Conservation (phyloP, 2,113 vertebrate species). For the Microcebus lehilahytsara region DNA sequence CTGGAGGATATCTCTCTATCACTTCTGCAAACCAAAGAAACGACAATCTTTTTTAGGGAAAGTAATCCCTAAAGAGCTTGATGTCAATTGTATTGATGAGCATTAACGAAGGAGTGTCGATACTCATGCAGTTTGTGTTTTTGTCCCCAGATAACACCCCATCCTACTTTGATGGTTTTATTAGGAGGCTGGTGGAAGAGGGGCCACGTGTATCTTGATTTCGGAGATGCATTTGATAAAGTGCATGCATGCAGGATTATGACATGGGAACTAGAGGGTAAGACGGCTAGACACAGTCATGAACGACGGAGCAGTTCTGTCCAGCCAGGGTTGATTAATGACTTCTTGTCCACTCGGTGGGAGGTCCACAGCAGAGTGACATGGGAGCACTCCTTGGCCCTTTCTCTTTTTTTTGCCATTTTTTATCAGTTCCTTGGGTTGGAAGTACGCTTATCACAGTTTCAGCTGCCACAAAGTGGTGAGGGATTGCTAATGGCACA, state of each 20-base stretch:
- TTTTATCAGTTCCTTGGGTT: conserved; percentile 49
- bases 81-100: not conserved
- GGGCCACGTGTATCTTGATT: not conserved
- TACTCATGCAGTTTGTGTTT: not conserved
- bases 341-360: conserved; percentile 36
- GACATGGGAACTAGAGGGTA: not conserved
- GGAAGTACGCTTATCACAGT: conserved; percentile 56
- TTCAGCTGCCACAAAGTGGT: not conserved
- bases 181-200: not conserved
- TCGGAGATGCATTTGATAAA: not conserved
- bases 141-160: not conserved
- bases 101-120: not conserved
- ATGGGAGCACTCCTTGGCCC: not conserved
- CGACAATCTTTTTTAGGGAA: not conserved
- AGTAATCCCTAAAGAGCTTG: not conserved
- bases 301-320: not conserved
- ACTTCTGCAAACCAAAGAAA: not conserved
- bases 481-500: not conserved
- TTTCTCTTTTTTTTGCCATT: not conserved
- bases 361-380: conserved; percentile 50
- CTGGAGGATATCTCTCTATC: not conserved
- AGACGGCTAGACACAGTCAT: not conserved
- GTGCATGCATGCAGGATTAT: not conserved
- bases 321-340: conserved; percentile 40
- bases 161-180: not conserved